These are phyloP conservation scores for Pontoporia blainvillei DNA, from an alignment of 2,113 vertebrate genomes.

Conservation along the genomic window DNA sequence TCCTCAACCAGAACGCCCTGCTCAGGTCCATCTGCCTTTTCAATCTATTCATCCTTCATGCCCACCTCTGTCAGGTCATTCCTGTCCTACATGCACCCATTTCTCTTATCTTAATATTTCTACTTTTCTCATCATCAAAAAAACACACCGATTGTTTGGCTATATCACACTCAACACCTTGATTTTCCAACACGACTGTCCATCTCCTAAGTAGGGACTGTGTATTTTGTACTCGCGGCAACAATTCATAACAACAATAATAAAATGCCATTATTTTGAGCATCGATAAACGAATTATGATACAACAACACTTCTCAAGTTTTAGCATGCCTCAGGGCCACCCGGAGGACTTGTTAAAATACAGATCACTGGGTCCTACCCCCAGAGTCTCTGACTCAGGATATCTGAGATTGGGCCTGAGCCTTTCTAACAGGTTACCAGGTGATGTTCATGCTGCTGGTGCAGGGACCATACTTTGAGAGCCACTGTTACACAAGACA, in stretches of 20 bases:
- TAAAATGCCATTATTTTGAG: background rate
- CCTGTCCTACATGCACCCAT: background rate
- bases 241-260: background rate
- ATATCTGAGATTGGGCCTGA: background rate
- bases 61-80: rapidly evolving
- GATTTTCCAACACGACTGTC: background rate
- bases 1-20: background rate
- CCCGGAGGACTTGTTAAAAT: background rate
- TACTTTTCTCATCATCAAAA: background rate
- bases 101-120: background rate
- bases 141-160: background rate
- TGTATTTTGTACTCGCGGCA: background rate
- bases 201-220: background rate
- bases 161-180: background rate
- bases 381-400: background rate
- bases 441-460: background rate
- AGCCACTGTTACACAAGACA: background rate
- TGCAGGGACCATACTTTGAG: background rate
- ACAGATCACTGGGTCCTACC: too few species aligned
- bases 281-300: background rate
- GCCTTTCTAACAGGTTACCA: background rate
- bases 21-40: background rate
- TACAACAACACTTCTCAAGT: background rate
- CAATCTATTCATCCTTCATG: background rate
- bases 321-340: background rate